Base-by-base conservation (phyloP, 2,888 invertebrate species). In the Cyclophora punctaria region DNA sequence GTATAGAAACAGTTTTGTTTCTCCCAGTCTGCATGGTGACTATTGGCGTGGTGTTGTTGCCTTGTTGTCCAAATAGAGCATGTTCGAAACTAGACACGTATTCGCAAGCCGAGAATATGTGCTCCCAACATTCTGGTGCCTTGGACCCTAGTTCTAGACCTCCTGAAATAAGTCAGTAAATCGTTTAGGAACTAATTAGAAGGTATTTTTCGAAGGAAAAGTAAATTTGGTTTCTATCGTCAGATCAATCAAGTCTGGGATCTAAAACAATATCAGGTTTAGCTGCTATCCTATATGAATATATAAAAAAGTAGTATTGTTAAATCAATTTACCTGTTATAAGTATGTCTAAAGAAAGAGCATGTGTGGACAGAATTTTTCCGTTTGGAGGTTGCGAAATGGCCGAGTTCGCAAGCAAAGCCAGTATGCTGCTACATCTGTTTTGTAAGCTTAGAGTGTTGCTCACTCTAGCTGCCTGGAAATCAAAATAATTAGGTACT, bases 81-180 rank as follows among this genome's bases (percentile, higher is more conserved):
- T 97, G 97, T 68, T 98, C 98, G 68, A 98, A 84, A 67, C 95
- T 95, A 3, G 96, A 95, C 4, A 98, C 96, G 74, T 98, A 97
- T 42, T 97, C 93, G 64, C 97, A 97, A 33, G 97, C 97, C 67
- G 95, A 93, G 74, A 99, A 97, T 54, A 98, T 96, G 73, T 98
- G 97, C 57, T 95, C 95, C 98, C 98, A 98, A 69, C 98, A 98
- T 60, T 96, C 96, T 20, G 96, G 91, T 35, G 97, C 96, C 70
- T 97, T 97, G 42, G 97, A 96, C 3, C 97, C 98, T 4, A 98
- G 90, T 71, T 98, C 97, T 48, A 98, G 86, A 2, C 98, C 97
- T 54, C 94, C 91, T 78, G 52, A 4, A 41, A 20, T 20, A 20
- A 20, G 20, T 20, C 20, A 20, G 20, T 20, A 20, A 20, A 20